Base-by-base conservation (phyloP, 2,888 invertebrate species). In the Scaptomyza parva region DNA sequence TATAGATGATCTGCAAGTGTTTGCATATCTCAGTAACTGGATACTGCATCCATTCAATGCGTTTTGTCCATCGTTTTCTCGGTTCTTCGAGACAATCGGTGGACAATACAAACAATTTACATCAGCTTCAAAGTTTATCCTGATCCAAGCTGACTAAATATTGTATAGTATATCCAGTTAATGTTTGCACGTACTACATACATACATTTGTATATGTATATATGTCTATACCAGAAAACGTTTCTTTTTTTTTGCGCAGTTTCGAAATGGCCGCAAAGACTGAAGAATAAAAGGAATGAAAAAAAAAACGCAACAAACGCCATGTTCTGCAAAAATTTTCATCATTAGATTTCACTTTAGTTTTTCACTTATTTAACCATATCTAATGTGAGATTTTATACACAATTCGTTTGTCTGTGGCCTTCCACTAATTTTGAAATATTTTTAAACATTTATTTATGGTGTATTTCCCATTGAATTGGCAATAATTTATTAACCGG, bases 401-500 rank as follows among this genome's bases (percentile, higher is more conserved):
- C 53, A 71, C 74, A 64, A 18, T 51, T 37, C 12, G 48, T 20
- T 18, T 30, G n/a, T 33, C 18, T 14, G 11, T 20, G 11, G 22
- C 24, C 40, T 35, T 5, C 20, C 35, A 54, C 70, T 24, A 39
- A 70, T 61, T 47, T 75, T 71, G 59, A 9, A 70, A 44, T 22
- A 44, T 50, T 55, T 68, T 77, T 58, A 59, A 72, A 60, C 72
- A 83, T 62, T 72, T 86, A 81, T 83, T 86, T 86, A 86, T 70
- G 76, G 59, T 66, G 64, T 48, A 70, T 77, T 73, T 77, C 51
- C 68, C 74, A 83, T 67, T 69, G 71, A 83, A 87, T 80, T 87
- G 78, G 76, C 86, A 88, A 86, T 86, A 89, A 88, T 88, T 89
- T 89, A 88, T 89, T 88, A 89, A 90, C 89, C 89, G 89, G 89